Evolutionary conservation across 1,140 invertebrate species (phyloP).

Genomic region (Zaprionus africanus): DNA sequence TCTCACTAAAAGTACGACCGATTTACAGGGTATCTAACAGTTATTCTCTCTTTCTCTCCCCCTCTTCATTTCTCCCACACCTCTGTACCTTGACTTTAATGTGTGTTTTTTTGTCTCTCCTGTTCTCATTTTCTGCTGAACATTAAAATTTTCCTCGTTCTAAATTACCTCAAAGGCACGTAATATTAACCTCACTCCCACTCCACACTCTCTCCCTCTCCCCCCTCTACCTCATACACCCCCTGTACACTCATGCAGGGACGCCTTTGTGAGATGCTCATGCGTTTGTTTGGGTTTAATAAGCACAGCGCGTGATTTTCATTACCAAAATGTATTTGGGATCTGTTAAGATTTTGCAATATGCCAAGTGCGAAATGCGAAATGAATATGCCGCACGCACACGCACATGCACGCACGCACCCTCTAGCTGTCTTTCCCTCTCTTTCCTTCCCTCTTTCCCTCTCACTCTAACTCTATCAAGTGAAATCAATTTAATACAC

Average conservation of each 20-base stretch:
- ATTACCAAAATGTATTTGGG: slow-evolving; percentile 67
- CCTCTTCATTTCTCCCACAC: too few species aligned
- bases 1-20: too few species aligned
- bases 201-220: neutral
- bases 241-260: neutral
- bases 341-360: slow-evolving; percentile 78
- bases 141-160: slow-evolving; percentile 34
- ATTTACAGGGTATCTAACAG: too few species aligned
- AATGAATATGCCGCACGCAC: slow-evolving; percentile 60
- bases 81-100: neutral
- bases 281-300: slow-evolving; percentile 60
- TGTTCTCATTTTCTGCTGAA: slow-evolving; percentile 50
- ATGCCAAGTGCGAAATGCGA: slow-evolving; percentile 55
- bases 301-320: slow-evolving; percentile 79
- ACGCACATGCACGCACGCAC: slow-evolving; percentile 13
- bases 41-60: too few species aligned
- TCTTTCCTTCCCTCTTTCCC: neutral
- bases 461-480: slow-evolving; percentile 48
- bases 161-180: slow-evolving; percentile 75
- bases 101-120: slow-evolving; percentile 27
- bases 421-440: slow-evolving; percentile 8
- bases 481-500: slow-evolving; percentile 76
- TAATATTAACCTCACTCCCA: slow-evolving; percentile 16
- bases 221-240: neutral
- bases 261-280: slow-evolving; percentile 9